phyloP scores from a whole-genome alignment of 2,888 invertebrate genomes.

The Neoaliturus tenellus region DNA sequence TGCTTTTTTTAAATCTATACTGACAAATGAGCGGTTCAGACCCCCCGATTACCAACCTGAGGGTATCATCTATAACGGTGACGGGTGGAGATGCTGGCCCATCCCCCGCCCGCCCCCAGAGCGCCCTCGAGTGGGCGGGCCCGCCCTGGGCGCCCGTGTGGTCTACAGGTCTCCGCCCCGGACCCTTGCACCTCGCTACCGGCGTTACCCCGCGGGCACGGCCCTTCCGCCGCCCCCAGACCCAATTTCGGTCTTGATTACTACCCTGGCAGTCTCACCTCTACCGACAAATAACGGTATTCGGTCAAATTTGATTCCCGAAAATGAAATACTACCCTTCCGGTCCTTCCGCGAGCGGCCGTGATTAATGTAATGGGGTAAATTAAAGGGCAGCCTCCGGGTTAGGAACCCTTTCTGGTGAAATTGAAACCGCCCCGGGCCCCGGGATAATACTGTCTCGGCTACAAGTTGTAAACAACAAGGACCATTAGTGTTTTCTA shows the following conservation, averaged over 20 bases:
- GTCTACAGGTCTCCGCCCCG: constrained; percentile 8
- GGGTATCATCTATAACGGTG: background rate
- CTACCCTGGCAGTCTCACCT: background rate
- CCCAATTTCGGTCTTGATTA: constrained; percentile 34
- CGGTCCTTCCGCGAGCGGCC: background rate
- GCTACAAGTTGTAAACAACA: background rate
- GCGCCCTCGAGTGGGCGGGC: background rate
- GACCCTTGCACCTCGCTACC: constrained; percentile 17
- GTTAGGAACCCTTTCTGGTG: background rate
- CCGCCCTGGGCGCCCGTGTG: constrained; percentile 39
- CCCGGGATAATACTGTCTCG: background rate
- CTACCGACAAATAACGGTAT: constrained; percentile 26
- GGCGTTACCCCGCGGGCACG: constrained; percentile 42
- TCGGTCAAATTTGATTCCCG: constrained; percentile 23
- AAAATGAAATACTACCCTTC: constrained; percentile 28
- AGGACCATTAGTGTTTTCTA: background rate
- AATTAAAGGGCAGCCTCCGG: background rate
- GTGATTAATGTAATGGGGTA: background rate
- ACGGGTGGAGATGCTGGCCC: background rate
- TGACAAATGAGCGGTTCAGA: no score
- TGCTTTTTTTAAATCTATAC: no score
- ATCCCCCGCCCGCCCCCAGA: background rate
- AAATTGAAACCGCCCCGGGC: constrained; percentile 17
- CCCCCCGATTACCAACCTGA: background rate
- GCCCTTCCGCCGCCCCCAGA: constrained; percentile 23